Base-by-base conservation (phyloP, 2,113 vertebrate species). In the Crotalus helleri region DNA sequence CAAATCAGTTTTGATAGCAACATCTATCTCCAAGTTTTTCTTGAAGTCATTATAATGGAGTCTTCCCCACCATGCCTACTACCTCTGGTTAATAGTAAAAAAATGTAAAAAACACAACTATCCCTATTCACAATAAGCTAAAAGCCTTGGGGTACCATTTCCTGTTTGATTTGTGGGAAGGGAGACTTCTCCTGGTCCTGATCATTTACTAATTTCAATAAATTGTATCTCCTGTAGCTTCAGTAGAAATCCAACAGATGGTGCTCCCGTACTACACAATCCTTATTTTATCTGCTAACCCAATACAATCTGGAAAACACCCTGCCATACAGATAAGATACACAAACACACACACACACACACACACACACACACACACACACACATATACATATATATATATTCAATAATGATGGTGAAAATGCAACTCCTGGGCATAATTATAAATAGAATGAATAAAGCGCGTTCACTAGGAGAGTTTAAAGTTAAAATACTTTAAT, bases 161-260 rank as follows among this genome's bases (percentile, higher is more conserved):
- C 49, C 29, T 44, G 51, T 64, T 55, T 92, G 59, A 85, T 21
- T 89, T 24, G 26, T 58, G 69, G 91, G 9, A 61, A 17, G 17
- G 10, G 81, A 55, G 13, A 8, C 46, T 12, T 33, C 54, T 12
- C 5, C 13, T 33, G 26, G 64, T 55, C 59, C 26, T 61, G 44
- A n/a, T 11, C 12, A 51, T 53, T 12, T 29, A 5, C 86, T 59
- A 24, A 61, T 86, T 86, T 24, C 26, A 61, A 2, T 5, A 26
- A 57, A 53, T 7, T 59, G 74, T 81, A 21, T 49, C 0, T 53
- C 11, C 46, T 54, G 55, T n/a, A 90, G 49, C 57, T 64, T 93
- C n/a, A 44, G 23, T 33, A 69, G n/a, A 44, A 26, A 15, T 87
- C 92, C 92, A 90, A 87, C 49, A 93, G 92, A 93, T 90, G 92